Conservation (phyloP, 2,888 invertebrate species). For the Argyra leucocephala region DNA sequence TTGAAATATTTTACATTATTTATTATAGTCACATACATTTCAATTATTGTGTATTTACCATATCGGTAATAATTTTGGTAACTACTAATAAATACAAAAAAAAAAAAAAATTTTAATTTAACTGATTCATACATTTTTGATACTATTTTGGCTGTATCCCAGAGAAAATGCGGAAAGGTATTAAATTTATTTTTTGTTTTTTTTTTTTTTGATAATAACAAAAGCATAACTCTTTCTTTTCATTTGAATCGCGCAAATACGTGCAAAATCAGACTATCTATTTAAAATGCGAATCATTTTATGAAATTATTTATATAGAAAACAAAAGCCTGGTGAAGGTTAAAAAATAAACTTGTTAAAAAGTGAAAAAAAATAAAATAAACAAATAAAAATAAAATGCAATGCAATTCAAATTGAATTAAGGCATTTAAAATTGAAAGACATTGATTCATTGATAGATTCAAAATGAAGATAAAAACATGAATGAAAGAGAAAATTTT, state of each 20-base stretch:
- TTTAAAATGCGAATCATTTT: neutral
- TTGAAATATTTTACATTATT: neutral
- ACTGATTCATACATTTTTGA: neutral
- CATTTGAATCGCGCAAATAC: neutral
- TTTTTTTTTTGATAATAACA: neutral
- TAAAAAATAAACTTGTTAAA: no score
- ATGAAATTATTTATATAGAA: neutral
- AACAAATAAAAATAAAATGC: no score
- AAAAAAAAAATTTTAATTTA: neutral
- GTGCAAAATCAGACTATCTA: neutral
- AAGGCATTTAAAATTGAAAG: no score
- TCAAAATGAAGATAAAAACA: no score
- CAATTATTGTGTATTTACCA: neutral
- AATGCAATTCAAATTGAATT: no score
- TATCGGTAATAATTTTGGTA: neutral
- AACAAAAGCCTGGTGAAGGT: neutral
- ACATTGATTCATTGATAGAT: no score
- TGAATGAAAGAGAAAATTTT: no score
- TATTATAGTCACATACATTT: neutral
- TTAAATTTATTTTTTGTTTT: no score
- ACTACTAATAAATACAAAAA: no score
- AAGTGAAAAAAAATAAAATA: no score
- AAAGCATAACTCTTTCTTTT: neutral
- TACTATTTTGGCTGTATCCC: neutral
- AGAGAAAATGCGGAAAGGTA: neutral